A percentile compares a stretch with the other conserved stretches of the same genome.
phyloP scores from a whole-genome alignment of 23 tunicate genomes.

The Oikopleura dioica region DNA sequence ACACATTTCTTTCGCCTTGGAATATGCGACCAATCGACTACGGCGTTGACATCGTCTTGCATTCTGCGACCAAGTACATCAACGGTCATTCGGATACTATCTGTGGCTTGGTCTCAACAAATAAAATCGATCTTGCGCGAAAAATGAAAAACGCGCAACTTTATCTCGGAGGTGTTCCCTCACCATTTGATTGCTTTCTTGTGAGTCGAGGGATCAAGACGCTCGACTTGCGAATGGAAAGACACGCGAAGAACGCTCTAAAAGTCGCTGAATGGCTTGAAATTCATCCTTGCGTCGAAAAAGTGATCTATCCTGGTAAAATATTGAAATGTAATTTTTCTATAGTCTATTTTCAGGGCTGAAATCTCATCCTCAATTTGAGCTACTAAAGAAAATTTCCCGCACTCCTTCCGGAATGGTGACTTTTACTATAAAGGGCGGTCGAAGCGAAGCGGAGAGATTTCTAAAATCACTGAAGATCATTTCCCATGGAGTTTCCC shows the following conservation, averaged over 20 bases:
- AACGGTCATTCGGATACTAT: constrained; percentile 88
- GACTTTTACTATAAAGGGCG: constrained; percentile 52
- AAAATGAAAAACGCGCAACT: constrained; percentile 43
- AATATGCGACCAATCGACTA: constrained; percentile 57
- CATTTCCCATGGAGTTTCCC: constrained; percentile 68
- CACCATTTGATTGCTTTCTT: constrained; percentile 71
- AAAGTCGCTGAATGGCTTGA: constrained; percentile 50
- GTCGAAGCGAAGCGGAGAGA: constrained; percentile 30
- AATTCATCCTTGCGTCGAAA: constrained; percentile 23
- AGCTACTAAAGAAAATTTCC: constrained; percentile 57
- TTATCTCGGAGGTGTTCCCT: constrained; percentile 79
- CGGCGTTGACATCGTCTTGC: constrained; percentile 63
- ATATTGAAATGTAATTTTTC: no score
- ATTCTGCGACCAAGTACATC: constrained; percentile 90
- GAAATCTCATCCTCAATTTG: constrained; percentile 61
- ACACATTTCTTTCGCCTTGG: constrained; percentile 79
- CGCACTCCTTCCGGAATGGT: constrained; percentile 91
- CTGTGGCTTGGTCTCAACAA: constrained; percentile 42
- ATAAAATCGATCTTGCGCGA: constrained; percentile 23
- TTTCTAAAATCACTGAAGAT: constrained; percentile 32
- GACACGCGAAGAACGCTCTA: constrained; percentile 64
- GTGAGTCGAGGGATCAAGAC: constrained; percentile 72
- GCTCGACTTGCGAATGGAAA: constrained; percentile 71
- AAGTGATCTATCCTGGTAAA: constrained; percentile 70
- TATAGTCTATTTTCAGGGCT: no score